phyloP scores from a whole-genome alignment of 2,113 vertebrate genomes.

The Paramormyrops kingsleyae region DNA sequence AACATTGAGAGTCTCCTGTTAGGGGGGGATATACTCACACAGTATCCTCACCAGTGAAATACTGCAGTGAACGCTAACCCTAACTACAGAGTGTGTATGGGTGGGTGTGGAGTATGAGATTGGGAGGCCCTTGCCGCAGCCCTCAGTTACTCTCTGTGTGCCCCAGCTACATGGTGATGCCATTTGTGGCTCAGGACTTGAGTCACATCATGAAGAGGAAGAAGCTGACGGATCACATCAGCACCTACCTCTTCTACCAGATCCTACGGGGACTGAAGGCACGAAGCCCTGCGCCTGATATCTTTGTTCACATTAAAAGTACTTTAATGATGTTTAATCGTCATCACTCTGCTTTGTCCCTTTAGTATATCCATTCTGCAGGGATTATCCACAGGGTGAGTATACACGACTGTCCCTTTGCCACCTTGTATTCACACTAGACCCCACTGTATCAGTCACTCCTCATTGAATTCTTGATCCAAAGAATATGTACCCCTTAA shows the following conservation, averaged over 20 bases:
- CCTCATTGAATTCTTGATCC: background rate
- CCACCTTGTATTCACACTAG: background rate
- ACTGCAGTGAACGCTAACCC: background rate
- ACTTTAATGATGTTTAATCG: background rate
- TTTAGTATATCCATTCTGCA: slow-evolving; percentile 69
- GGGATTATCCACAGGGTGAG: slow-evolving; percentile 69
- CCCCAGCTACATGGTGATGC: slow-evolving; percentile 71
- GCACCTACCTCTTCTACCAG: slow-evolving; percentile 68
- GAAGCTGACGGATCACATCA: slow-evolving; percentile 52
- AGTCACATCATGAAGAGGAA: slow-evolving; percentile 65
- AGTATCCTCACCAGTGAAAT: background rate
- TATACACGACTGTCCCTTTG: background rate
- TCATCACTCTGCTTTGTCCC: background rate
- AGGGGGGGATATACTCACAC: background rate
- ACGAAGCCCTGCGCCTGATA: slow-evolving; percentile 17
- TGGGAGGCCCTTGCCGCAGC: background rate
- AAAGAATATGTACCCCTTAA: background rate
- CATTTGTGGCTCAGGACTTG: slow-evolving; percentile 65
- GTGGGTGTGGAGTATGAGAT: background rate
- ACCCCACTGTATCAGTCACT: background rate
- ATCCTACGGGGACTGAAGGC: slow-evolving; percentile 67
- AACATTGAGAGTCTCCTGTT: background rate
- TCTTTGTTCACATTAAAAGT: background rate
- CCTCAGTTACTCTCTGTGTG: background rate
- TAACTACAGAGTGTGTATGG: slow-evolving; percentile 5